Percentiles rank a stretch among this genome's conserved stretches.
Conservation (phyloP, 2,113 vertebrate species). For the Protobothrops mucrosquamatus region DNA sequence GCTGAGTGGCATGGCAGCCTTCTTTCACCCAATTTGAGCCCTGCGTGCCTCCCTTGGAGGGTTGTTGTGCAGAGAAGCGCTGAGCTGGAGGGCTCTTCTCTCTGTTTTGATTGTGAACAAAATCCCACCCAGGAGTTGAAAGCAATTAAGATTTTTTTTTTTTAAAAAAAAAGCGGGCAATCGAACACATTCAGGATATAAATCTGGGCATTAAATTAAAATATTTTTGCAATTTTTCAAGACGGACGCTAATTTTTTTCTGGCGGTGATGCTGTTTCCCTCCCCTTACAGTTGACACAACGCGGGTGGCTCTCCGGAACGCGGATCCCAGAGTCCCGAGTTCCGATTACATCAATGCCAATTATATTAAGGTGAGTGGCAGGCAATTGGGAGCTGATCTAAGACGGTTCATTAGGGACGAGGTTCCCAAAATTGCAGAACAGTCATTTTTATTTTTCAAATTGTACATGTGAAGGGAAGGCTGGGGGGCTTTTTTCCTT, state of each 20-base stretch:
- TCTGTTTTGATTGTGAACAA: background rate
- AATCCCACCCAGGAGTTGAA: background rate
- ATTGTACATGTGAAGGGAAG: background rate
- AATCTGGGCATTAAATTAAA: background rate
- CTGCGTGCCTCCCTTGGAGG: background rate
- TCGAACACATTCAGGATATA: background rate
- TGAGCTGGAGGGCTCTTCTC: background rate
- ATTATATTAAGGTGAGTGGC: slow-evolving; percentile 79
- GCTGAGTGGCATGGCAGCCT: background rate
- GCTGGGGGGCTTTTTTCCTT: background rate
- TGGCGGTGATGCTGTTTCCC: rapidly evolving
- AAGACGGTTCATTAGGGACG: background rate
- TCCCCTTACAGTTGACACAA: slow-evolving; percentile 76
- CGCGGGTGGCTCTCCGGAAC: slow-evolving; percentile 74
- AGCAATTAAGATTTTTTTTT: background rate
- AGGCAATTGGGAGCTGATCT: background rate
- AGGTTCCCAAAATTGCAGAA: background rate
- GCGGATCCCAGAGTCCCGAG: slow-evolving; percentile 69
- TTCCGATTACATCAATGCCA: slow-evolving; percentile 86
- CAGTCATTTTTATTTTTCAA: background rate
- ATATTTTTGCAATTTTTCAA: background rate
- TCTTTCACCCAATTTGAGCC: background rate
- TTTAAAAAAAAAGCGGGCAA: background rate
- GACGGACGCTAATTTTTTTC: background rate
- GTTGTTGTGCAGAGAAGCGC: background rate